A percentile compares a stretch with the other conserved stretches of the same genome.
phyloP scores from a whole-genome alignment of 2,797 vertebrate genomes.

The Rhinogobio ventralis region DNA sequence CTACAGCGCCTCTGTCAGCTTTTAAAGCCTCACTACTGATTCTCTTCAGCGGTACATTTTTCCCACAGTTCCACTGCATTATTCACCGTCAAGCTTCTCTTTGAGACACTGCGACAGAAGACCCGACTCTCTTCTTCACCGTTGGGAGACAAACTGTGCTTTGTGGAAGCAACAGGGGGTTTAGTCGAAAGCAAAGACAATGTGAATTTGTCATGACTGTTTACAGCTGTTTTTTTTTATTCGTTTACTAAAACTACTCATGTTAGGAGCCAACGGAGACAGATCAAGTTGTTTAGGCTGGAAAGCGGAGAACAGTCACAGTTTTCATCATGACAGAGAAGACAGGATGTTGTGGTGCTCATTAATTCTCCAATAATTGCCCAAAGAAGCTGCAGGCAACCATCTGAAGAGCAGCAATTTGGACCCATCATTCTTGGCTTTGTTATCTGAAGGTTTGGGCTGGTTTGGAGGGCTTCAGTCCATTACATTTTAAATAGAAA shows the following conservation, averaged over 20 bases:
- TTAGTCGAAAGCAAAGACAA: constrained; percentile 62
- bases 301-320: neutral
- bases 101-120: constrained; percentile 46
- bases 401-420: constrained; percentile 25
- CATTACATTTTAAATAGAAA: neutral
- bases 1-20: constrained; percentile 63
- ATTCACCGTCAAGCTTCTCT: constrained; percentile 73
- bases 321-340: neutral
- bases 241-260: constrained; percentile 36
- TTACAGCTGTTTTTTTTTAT: constrained; percentile 45
- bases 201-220: constrained; percentile 50
- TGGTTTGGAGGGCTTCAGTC: neutral
- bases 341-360: constrained; percentile 1
- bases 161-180: constrained; percentile 17
- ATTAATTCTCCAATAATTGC: constrained; percentile 31
- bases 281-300: neutral
- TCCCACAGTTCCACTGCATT: constrained; percentile 73
- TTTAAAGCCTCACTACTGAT: constrained; percentile 68
- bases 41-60: constrained; percentile 67
- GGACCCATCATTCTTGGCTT: constrained; percentile 6
- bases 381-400: neutral
- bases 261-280: neutral
- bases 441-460: neutral
- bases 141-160: neutral
- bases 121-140: constrained; percentile 23